Evolutionary conservation across 2,888 invertebrate genomes (phyloP).

Genomic region (Spisula solida): DNA sequence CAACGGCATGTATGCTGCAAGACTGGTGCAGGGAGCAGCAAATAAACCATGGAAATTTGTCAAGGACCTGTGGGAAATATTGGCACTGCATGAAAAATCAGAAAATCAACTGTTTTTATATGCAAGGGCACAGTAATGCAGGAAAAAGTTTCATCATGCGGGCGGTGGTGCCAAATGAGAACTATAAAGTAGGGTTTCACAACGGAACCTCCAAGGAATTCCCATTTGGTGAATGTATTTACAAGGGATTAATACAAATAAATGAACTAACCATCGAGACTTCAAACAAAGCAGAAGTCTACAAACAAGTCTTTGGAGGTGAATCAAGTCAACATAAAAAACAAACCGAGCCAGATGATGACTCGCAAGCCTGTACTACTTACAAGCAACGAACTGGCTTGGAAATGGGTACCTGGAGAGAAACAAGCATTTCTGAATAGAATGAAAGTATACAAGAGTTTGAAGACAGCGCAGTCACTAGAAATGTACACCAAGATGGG

Average conservation of each 20-base stretch:
- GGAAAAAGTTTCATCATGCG: background rate
- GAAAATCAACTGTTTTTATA: background rate
- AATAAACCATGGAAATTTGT: background rate
- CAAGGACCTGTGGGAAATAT: background rate
- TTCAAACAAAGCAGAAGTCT: background rate
- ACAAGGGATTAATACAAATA: background rate
- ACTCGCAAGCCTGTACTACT: background rate
- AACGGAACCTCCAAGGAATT: background rate
- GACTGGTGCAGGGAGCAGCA: conserved; percentile 22
- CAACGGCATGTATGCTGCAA: background rate
- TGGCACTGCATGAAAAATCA: background rate
- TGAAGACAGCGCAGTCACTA: background rate
- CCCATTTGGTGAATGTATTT: background rate
- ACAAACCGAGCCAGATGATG: background rate
- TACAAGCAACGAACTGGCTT: background rate
- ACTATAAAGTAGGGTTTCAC: background rate
- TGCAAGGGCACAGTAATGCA: background rate
- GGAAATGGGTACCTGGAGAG: background rate
- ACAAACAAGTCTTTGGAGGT: conserved; percentile 10
- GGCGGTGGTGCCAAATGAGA: background rate
- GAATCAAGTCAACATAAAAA: conserved; percentile 29
- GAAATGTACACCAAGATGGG: background rate
- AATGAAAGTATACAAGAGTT: background rate
- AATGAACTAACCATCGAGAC: conserved; percentile 22
- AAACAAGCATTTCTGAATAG: background rate